A percentile compares a stretch with the other conserved stretches of the same genome.
phyloP scores from a whole-genome alignment of 2,888 invertebrate species.

The Pelosia muscerda region DNA sequence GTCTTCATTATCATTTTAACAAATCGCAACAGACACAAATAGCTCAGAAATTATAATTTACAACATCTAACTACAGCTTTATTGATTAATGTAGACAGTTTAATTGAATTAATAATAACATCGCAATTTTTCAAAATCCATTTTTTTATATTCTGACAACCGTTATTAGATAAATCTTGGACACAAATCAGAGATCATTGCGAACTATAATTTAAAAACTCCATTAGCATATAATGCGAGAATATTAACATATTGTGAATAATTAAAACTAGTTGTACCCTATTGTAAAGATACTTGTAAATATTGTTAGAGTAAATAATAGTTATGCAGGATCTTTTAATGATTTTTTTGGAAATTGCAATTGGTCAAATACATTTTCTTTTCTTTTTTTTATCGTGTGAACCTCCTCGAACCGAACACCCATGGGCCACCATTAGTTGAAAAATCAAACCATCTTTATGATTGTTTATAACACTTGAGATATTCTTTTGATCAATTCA shows the following conservation, averaged over 20 bases:
- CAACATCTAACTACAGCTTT: slow-evolving; percentile 12
- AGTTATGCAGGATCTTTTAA: no score
- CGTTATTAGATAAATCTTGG: slow-evolving; percentile 30
- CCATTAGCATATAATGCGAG: slow-evolving; percentile 30
- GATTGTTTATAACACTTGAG: no score
- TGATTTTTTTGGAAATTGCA: no score
- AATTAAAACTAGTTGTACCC: slow-evolving; percentile 4
- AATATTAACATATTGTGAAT: slow-evolving; percentile 17
- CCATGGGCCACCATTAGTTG: no score
- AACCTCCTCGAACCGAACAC: no score
- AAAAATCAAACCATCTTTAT: no score
- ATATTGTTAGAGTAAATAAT: not conserved
- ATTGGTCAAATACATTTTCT: no score
- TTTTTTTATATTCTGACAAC: slow-evolving; percentile 31
- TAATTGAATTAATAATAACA: slow-evolving; percentile 33
- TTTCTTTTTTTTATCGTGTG: no score
- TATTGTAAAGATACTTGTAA: slow-evolving; percentile 30
- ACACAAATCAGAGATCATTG: slow-evolving; percentile 11
- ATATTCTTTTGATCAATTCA: no score
- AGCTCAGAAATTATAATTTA: slow-evolving; percentile 22
- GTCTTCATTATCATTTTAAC: slow-evolving; percentile 35
- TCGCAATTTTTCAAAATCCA: slow-evolving; percentile 25
- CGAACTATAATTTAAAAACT: slow-evolving; percentile 27
- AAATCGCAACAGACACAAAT: slow-evolving; percentile 34
- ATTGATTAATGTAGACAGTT: slow-evolving; percentile 46